Base-by-base conservation (phyloP, 2,797 vertebrate genomes). In the Brotula barbata region DNA sequence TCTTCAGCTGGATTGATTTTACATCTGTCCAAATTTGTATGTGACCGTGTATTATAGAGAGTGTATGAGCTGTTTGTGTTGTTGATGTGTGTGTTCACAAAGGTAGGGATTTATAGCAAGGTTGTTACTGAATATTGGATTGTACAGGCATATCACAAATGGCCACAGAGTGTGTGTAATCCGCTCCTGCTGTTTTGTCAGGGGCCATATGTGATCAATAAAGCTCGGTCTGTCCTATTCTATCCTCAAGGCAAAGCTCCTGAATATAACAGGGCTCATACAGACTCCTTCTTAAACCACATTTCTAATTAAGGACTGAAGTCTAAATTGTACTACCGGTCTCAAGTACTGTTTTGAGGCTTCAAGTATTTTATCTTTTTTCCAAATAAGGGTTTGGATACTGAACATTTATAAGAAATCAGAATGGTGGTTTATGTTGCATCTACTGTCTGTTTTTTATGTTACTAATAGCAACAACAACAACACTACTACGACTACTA, bases 301-400 rank as follows among this genome's bases (percentile, higher is more conserved):
- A 41, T 53, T 52, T 73, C 75, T 80, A 85, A 87, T 87, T 79
- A 85, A 78, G 60, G 47, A n/a, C n/a, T n/a, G n/a, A n/a, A n/a
- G n/a, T n/a, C n/a, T n/a, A n/a, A n/a, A n/a, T n/a, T n/a, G n/a
- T n/a, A n/a, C n/a, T n/a, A n/a, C n/a, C n/a, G n/a, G n/a, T n/a
- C n/a, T n/a, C n/a, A n/a, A n/a, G n/a, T n/a, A n/a, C n/a, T n/a
- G n/a, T n/a, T n/a, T n/a, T n/a, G n/a, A n/a, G n/a, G n/a, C n/a
- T n/a, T n/a, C n/a, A n/a, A n/a, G n/a, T n/a, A n/a, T n/a, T n/a
- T n/a, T n/a, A n/a, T n/a, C n/a, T n/a, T n/a, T n/a, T n/a, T n/a
- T n/a, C n/a, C n/a, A n/a, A n/a, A n/a, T n/a, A n/a, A n/a, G n/a
- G n/a, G n/a, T n/a, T n/a, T n/a, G n/a, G n/a, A n/a, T n/a, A n/a